Conservation (phyloP, 2,113 vertebrate genomes). For the Neogale vison region DNA sequence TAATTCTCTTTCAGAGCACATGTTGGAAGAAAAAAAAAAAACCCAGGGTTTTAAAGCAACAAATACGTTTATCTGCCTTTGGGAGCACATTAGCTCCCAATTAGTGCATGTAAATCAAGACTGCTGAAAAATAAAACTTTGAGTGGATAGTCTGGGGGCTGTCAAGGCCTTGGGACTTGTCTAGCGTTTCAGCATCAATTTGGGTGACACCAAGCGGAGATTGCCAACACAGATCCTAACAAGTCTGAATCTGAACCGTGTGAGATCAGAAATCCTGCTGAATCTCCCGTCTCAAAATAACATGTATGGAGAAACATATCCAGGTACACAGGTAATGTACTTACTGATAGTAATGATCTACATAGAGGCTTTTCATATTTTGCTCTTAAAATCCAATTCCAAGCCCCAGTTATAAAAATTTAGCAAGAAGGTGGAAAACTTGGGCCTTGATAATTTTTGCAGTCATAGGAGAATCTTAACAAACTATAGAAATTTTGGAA, state of each 20-base stretch:
- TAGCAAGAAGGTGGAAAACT: neutral
- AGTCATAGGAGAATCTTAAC: neutral
- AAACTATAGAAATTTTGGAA: neutral
- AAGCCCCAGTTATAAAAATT: neutral
- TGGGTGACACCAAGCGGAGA: fast-evolving
- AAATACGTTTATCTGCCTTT: slow-evolving; percentile 49
- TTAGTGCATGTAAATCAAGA: slow-evolving; percentile 60
- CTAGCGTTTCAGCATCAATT: neutral
- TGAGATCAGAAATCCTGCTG: neutral
- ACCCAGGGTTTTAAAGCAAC: neutral
- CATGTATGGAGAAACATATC: neutral
- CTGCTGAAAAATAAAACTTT: neutral
- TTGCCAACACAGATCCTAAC: neutral
- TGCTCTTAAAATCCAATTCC: neutral
- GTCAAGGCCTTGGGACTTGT: fast-evolving
- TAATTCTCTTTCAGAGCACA: neutral
- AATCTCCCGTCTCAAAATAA: neutral
- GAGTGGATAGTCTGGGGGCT: neutral
- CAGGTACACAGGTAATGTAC: neutral
- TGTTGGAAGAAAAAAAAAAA: neutral
- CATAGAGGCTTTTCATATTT: neutral
- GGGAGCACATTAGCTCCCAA: slow-evolving; percentile 59
- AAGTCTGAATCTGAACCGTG: neutral
- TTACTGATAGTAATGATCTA: neutral
- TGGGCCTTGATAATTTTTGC: neutral